Evolutionary conservation across 1,140 invertebrate species (phyloP), one percentile per base, ranked within the genome.

Genomic region (Melanaphis sacchari): DNA sequence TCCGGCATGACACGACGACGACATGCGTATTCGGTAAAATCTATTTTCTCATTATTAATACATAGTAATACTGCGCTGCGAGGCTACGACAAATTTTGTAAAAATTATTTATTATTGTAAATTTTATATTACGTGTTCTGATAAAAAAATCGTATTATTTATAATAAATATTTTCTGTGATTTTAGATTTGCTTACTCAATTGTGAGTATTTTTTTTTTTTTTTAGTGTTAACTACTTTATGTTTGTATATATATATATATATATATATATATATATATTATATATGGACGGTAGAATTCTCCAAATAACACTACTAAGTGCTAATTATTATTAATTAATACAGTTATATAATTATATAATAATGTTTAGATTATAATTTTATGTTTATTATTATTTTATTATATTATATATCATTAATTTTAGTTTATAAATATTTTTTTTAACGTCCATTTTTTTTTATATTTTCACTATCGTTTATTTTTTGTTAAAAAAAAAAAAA

Each of bases 121-220:
- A 88, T 46, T 88, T 49, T 54, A 89, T 40, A 88, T 89, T 84
- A 84, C 26, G 40, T 85, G 40, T 43, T 85, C 40, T 85, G 9
- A 40, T 85, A 41, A 26, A 85, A 84, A 92, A 82, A 92, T 4
- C 46, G 43, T 92, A 92, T 92, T 92, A 82, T 82, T 92, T 38
- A 81, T 76, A 76, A 82, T 84, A 81, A 82, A 81, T 92, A 81
- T 92, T 92, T 92, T 92, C 91, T 92, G 91, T 92, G 91, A 92
- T 92, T 92, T 92, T 92, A 92, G 43, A 82, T 92, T 82, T 8
- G 91, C 43, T 82, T 92, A 84, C 87, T 89, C 36, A 8, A 54
- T 52, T 54, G 31, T 54, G 21, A 89, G 36, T n/a, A 22, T 89
- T 52, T 54, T 54, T 89, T 5, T 89, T 52, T 54, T 54, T 89